Base-by-base conservation (phyloP, 2,888 invertebrate genomes). In the Orgyia antiqua region DNA sequence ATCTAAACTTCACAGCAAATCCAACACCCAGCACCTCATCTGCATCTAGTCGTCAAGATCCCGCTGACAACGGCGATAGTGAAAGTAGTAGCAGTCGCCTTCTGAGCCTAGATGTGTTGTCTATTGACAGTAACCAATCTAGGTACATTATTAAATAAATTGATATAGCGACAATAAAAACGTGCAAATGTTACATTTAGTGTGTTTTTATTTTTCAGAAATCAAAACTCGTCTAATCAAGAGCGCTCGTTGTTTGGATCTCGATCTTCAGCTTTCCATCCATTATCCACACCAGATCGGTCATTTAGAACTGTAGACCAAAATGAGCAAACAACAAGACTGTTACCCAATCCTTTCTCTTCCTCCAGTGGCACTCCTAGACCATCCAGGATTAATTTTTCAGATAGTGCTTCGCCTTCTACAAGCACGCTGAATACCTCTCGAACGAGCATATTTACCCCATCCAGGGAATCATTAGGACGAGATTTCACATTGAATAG, bases 321-420 rank as follows among this genome's bases (percentile, higher is more conserved):
- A 43, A 64, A 51, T 33, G 77, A 76, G 45, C 65, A 72, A 19
- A 59, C 65, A 1, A 60, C 69, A 10, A 59, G 83, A 34, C 55
- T 75, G 5, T 57, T 83, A 20, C 83, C 83, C 1, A 84, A 82
- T 43, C 82, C 80, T 1, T 83, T 84, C 44, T 82, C 80, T 0
- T 61, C 77, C 2, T 54, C 72, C 3, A 63, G 51, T 27, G 56
- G 52, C 10, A 48, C 56, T 2, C 51, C 62, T n/a, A 53, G 64
- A 36, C 53, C 60, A 2, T 56, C 44, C 19, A 52, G 70, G 33
- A 48, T 53, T 12, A 51, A 60, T 2, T 63, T 65, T 19, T 42
- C 63, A 2, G 63, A 58, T 4, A 57, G 42, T 29, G 32, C 45
- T 28, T 34, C 54, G 13, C 13, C 48, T 7, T 55, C 61, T 18